These are phyloP conservation scores for Spodoptera exigua DNA, from an alignment of 2,888 invertebrate genomes.

Conservation along the genomic window DNA sequence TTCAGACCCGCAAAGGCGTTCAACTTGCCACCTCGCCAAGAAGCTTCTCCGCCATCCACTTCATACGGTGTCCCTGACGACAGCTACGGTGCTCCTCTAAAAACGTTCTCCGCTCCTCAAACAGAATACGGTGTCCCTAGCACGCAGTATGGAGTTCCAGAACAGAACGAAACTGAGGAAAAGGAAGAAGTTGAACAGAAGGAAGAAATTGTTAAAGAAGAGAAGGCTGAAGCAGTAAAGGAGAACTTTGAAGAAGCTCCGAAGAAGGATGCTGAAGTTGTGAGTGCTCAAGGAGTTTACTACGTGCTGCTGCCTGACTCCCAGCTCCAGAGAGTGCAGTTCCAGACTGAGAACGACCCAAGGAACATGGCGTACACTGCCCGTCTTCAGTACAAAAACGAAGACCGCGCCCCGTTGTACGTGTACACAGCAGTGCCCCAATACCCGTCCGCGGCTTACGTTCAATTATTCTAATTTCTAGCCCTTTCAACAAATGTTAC, in stretches of 20 bases:
- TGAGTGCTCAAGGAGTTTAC: slow-evolving; percentile 88
- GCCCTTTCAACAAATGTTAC: slow-evolving; percentile 50
- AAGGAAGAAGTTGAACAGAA: slow-evolving; percentile 1
- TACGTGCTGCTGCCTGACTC: slow-evolving; percentile 91
- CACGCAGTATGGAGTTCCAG: slow-evolving; percentile 59
- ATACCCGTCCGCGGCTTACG: slow-evolving; percentile 71
- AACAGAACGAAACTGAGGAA: slow-evolving; percentile 38
- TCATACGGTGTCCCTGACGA: slow-evolving; percentile 80
- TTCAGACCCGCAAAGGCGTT: slow-evolving; percentile 77
- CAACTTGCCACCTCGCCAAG: slow-evolving; percentile 77
- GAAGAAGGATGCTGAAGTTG: slow-evolving; percentile 74
- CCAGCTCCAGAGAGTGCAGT: slow-evolving; percentile 90
- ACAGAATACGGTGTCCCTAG: slow-evolving; percentile 59
- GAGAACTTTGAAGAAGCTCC: slow-evolving; percentile 71
- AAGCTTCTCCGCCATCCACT: slow-evolving; percentile 74
- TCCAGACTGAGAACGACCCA: slow-evolving; percentile 86
- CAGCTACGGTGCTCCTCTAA: slow-evolving; percentile 81
- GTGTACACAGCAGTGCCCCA: slow-evolving; percentile 87
- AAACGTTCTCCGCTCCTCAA: slow-evolving; percentile 76
- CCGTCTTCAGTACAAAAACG: slow-evolving; percentile 90
- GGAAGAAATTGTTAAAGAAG: slow-evolving; percentile 13
- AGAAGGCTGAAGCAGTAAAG: slow-evolving; percentile 55
- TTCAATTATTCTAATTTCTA: slow-evolving; percentile 67
- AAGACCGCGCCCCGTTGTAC: slow-evolving; percentile 90
- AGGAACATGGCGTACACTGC: slow-evolving; percentile 91